Evolutionary conservation across 2,888 invertebrate species (phyloP).

Genomic region (Calliphora vomitoria): DNA sequence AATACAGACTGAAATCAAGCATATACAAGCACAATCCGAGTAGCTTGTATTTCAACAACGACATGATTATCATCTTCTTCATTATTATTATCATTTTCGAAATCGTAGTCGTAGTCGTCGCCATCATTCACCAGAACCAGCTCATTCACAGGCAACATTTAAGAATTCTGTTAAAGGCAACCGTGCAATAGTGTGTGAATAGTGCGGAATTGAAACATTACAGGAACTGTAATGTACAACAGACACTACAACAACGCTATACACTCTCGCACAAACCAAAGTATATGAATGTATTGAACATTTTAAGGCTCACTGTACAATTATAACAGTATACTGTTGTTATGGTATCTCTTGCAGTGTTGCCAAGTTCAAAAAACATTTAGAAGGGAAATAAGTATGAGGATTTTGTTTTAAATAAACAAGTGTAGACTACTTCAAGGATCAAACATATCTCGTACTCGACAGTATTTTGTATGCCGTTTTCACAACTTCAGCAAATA

Average conservation of each 20-base stretch:
- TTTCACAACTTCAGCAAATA: too few relatives aligned
- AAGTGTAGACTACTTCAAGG: too few relatives aligned
- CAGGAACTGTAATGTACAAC: constrained; percentile 37
- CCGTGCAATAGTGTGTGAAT: constrained; percentile 4
- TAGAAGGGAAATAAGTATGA: too few relatives aligned
- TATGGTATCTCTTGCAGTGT: background rate
- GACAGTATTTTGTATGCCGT: too few relatives aligned
- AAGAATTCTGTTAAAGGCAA: constrained; percentile 30
- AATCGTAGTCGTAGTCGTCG: constrained; percentile 14
- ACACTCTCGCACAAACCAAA: background rate
- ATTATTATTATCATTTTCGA: constrained; percentile 49
- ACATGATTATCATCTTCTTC: constrained; percentile 32
- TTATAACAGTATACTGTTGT: background rate
- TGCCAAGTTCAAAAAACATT: background rate
- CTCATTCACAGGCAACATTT: background rate
- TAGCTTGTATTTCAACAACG: constrained; percentile 67
- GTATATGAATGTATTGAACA: background rate
- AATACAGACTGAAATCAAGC: constrained; percentile 81
- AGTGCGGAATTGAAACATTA: constrained; percentile 49
- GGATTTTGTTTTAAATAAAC: too few relatives aligned
- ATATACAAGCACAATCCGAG: constrained; percentile 70
- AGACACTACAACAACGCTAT: background rate
- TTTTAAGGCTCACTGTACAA: constrained; percentile 45
- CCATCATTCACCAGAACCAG: constrained; percentile 31
- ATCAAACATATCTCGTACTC: too few relatives aligned